A percentile compares a stretch with the other conserved stretches of the same genome.
Conservation (phyloP, 2,797 vertebrate species). For the Sternarchorhynchus goeldii region DNA sequence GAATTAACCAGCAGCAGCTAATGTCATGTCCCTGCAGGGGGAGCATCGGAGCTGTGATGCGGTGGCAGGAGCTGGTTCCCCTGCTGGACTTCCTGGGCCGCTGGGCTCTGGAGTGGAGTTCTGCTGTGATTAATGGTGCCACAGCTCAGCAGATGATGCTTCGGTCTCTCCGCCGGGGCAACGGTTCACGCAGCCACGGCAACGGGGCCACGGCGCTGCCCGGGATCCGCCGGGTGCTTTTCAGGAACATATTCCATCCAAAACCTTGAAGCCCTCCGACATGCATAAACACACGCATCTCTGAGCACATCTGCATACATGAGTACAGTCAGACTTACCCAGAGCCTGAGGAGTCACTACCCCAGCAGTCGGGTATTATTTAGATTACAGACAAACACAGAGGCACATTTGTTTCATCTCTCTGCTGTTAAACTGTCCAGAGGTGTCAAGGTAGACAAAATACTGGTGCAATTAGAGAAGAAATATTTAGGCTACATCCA, state of each 20-base stretch:
- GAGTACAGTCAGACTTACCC: not conserved
- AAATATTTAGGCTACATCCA: conserved; percentile 41
- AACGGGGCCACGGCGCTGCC: not conserved
- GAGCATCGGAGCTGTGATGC: conserved; percentile 32
- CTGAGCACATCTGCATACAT: not conserved
- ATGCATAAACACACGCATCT: not conserved
- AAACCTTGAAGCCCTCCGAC: too few relatives aligned
- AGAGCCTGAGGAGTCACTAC: not conserved
- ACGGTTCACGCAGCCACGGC: not conserved
- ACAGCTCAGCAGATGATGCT: conserved; percentile 35
- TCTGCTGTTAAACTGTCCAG: conserved; percentile 34
- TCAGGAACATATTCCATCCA: too few relatives aligned
- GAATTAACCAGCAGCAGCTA: conserved; percentile 33
- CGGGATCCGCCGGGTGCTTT: too few relatives aligned
- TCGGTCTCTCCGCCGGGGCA: not conserved
- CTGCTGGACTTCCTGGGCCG: not conserved
- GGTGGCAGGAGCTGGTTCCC: not conserved
- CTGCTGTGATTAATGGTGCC: conserved; percentile 41
- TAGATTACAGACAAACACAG: conserved; percentile 29
- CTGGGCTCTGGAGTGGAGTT: conserved; percentile 12
- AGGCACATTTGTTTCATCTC: conserved; percentile 37
- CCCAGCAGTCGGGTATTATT: conserved; percentile 36
- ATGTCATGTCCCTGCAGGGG: conserved; percentile 4
- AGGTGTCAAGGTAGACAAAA: conserved; percentile 35
- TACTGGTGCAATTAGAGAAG: conserved; percentile 23